Evolutionary conservation across 2,113 vertebrate species (phyloP).

Genomic region (Pomatostomus ruficeps): DNA sequence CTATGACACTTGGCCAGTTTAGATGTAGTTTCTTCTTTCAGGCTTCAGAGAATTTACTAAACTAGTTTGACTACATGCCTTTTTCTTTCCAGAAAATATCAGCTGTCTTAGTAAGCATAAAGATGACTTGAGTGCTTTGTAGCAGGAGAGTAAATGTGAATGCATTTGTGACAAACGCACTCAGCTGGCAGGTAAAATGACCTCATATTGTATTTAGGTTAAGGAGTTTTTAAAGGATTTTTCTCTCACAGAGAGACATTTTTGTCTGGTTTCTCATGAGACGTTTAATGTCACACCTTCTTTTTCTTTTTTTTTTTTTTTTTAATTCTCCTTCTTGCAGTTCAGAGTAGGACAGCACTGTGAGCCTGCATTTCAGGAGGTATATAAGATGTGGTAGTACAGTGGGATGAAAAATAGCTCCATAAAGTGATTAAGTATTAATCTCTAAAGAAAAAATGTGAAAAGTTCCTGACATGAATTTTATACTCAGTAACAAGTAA

Average conservation of each 20-base stretch:
- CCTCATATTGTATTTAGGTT: slow-evolving; percentile 25
- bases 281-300: not conserved
- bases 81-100: slow-evolving; percentile 5
- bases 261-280: slow-evolving; percentile 10
- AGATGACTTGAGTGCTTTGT: not conserved
- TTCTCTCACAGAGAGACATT: not conserved
- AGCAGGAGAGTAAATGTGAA: not conserved
- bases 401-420: not conserved
- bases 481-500: not conserved
- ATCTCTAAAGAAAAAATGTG: not conserved
- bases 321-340: not conserved
- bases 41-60: not conserved
- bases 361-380: not conserved
- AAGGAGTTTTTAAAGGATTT: slow-evolving; percentile 40
- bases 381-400: not conserved
- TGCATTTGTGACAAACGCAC: not conserved
- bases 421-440: not conserved
- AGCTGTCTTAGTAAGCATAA: not conserved
- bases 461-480: not conserved
- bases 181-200: slow-evolving; percentile 8
- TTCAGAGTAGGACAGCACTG: not conserved
- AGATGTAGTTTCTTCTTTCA: not conserved
- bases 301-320: not conserved
- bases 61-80: not conserved
- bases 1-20: not conserved